Evolutionary conservation across 2,888 invertebrate species (phyloP).

Genomic region (Brenthis hecate): DNA sequence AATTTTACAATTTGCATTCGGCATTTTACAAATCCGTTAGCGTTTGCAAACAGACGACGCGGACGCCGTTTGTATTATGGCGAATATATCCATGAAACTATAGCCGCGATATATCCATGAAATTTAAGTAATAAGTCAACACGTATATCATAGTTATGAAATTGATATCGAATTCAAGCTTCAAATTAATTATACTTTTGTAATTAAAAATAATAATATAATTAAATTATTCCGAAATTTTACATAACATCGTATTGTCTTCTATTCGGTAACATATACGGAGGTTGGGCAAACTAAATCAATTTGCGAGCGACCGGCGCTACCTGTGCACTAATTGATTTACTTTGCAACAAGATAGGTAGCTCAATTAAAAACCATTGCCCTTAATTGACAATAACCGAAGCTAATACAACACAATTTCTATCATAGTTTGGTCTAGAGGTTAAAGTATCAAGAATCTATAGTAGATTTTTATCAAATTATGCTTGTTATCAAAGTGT

Average conservation of each 20-base stretch:
- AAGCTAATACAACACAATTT: conserved; percentile 10
- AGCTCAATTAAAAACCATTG: conserved; percentile 31
- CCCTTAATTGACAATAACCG: conserved; percentile 18
- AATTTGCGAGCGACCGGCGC: conserved; percentile 47
- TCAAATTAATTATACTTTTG: neutral
- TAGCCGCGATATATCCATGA: no score
- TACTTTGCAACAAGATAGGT: conserved; percentile 56
- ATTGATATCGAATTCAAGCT: neutral
- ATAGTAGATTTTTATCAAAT: neutral
- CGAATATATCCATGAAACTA: no score
- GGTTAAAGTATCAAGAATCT: conserved; percentile 1
- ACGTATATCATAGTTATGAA: no score
- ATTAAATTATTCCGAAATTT: neutral
- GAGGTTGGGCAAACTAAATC: conserved; percentile 46
- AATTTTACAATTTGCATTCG: no score
- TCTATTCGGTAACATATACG: conserved; percentile 16
- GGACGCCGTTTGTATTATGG: no score
- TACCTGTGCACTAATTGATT: conserved; percentile 73
- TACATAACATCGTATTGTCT: neutral
- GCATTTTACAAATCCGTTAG: no score
- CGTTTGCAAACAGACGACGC: no score
- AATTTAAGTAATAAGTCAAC: no score
- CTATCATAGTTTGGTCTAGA: neutral
- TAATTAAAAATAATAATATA: neutral
- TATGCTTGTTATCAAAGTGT: no score